phyloP scores from a whole-genome alignment of 2,113 vertebrate species.

The Podilymbus podiceps region DNA sequence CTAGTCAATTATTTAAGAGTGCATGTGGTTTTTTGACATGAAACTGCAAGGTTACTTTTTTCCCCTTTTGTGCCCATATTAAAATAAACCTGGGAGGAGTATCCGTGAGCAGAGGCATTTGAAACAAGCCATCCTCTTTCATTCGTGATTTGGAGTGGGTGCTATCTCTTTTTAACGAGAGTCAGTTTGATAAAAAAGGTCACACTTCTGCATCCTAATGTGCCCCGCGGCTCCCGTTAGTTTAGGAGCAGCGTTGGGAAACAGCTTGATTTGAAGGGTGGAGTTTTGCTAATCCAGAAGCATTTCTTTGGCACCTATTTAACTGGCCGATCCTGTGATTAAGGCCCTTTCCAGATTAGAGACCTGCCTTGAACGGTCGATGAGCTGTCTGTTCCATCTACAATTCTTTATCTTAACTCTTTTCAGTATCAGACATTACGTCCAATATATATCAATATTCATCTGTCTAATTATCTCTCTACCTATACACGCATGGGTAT shows the following conservation, averaged over 20 bases:
- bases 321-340: neutral
- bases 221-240: neutral
- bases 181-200: constrained; percentile 36
- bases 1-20: constrained; percentile 69
- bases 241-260: neutral
- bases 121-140: constrained; percentile 42
- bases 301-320: constrained; percentile 29
- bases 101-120: constrained; percentile 28
- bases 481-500: neutral
- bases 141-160: neutral
- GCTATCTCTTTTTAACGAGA: constrained; percentile 15
- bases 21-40: constrained; percentile 13
- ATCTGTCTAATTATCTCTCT: neutral
- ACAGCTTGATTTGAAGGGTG: neutral
- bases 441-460: neutral
- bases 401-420: neutral
- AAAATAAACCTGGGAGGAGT: constrained; percentile 56
- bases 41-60: constrained; percentile 45
- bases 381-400: neutral
- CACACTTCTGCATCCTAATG: neutral
- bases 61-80: neutral
- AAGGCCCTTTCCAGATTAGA: neutral
- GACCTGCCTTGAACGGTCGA: accelerated
- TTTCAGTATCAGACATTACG: neutral
- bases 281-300: constrained; percentile 10